These are phyloP conservation scores for Cremastobaeus sp. DNA, from an alignment of 2,888 invertebrate species.

Conservation along the genomic window DNA sequence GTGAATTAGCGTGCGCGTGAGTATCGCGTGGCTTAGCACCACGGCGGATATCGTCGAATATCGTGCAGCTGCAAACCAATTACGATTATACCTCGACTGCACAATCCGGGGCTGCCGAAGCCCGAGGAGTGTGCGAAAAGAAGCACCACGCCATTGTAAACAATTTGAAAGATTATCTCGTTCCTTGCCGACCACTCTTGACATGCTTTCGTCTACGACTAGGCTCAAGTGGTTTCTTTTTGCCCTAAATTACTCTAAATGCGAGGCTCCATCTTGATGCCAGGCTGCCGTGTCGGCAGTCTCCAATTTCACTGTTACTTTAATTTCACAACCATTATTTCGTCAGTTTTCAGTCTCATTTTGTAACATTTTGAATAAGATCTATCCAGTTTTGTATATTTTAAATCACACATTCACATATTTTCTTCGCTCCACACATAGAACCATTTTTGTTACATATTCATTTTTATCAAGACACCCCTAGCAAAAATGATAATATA, in stretches of 20 bases:
- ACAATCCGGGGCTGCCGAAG: constrained; percentile 55
- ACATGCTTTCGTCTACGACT: constrained; percentile 26
- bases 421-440: too few relatives aligned
- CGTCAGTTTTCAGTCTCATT: too few relatives aligned
- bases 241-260: constrained; percentile 11
- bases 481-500: too few relatives aligned
- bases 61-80: constrained; percentile 58
- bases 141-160: constrained; percentile 55
- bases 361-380: too few relatives aligned
- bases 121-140: constrained; percentile 56
- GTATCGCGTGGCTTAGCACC: constrained; percentile 36
- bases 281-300: too few relatives aligned
- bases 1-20: constrained; percentile 47
- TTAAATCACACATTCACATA: too few relatives aligned
- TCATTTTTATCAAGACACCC: too few relatives aligned
- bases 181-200: background rate
- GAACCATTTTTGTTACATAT: too few relatives aligned
- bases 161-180: constrained; percentile 56
- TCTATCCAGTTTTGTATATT: too few relatives aligned
- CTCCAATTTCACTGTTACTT: too few relatives aligned
- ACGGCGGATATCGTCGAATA: constrained; percentile 44
- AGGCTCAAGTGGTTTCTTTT: constrained; percentile 15
- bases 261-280: background rate
- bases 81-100: constrained; percentile 54
- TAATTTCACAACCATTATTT: too few relatives aligned